Evolutionary conservation across 2,888 invertebrate species (phyloP), one percentile per base, ranked within the genome.

Genomic region (Neoitamus cyanurus): DNA sequence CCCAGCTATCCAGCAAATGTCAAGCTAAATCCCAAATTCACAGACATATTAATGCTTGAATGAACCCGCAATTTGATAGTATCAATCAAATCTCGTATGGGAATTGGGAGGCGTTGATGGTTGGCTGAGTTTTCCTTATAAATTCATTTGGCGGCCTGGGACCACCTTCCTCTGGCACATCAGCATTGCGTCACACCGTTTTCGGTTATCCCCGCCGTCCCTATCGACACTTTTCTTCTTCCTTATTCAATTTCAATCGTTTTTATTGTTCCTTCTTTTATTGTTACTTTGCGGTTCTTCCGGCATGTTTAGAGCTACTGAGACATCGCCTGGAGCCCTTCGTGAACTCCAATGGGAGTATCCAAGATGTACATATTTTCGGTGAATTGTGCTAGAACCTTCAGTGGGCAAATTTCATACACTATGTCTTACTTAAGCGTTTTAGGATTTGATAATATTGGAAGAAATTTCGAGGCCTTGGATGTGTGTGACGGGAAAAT

Each of bases 21-120:
- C 87, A 87, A 86, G 86, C 86, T 86, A 86, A 87, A 86, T 87
- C 86, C 86, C 87, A 85, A 86, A 86, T 85, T 87, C 86, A 86
- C 86, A 86, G 85, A 84, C 85, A 87, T 87, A 87, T 87, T 87
- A 87, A 86, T 87, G 86, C 86, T 84, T 83, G 86, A 87, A 86
- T 87, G 87, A 86, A 86, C 87, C 86, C 85, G 82, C 86, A 86
- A 86, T 87, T 87, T 87, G 86, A 86, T 87, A 86, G 86, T 86
- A 87, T 85, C 87, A 86, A 87, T 87, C 87, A 86, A 86, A 86
- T 84, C 86, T 86, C 85, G 85, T 86, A 42, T 82, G 82, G 82
- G 82, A 82, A 82, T 82, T 82, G 82, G 48, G 69, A 82, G 82
- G 82, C 69, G 82, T 82, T 82, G 82, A 82, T 82, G 82, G 82